Evolutionary conservation across 2,113 vertebrate species (phyloP).

Genomic region (Tenebrosternarchus preto): DNA sequence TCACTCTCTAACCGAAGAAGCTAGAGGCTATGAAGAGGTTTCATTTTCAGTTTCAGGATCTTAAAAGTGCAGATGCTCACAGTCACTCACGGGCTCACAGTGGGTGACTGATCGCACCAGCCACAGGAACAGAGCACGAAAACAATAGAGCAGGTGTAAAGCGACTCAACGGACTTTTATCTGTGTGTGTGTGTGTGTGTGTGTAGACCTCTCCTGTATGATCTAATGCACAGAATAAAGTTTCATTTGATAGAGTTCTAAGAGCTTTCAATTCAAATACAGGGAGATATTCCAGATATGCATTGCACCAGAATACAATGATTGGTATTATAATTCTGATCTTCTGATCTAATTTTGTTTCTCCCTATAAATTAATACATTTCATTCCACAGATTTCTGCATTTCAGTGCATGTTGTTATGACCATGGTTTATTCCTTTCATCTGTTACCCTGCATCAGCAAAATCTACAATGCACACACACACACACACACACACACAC

Average conservation of each 20-base stretch:
- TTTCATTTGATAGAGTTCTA: conserved; percentile 8
- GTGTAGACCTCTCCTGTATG: too few species aligned
- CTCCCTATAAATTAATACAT: too few species aligned
- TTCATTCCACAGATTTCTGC: too few species aligned
- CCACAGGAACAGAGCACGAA: neutral
- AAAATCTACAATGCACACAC: neutral
- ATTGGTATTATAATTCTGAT: too few species aligned
- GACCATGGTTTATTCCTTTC: too few species aligned
- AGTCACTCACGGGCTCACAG: conserved; percentile 3
- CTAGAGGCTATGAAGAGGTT: neutral
- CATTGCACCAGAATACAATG: too few species aligned
- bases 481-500: conserved; percentile 3
- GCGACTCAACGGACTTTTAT: conserved; percentile 3
- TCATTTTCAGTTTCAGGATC: neutral
- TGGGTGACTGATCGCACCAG: conserved; percentile 19
- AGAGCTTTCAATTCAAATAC: neutral
- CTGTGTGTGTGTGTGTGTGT: conserved; percentile 5
- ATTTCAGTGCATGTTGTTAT: too few species aligned
- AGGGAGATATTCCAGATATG: neutral
- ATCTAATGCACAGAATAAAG: too few species aligned
- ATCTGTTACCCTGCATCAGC: too few species aligned
- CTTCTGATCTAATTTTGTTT: too few species aligned
- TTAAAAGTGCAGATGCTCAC: neutral
- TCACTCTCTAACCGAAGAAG: neutral
- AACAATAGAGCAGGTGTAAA: neutral